Evolutionary conservation across 2,113 vertebrate species (phyloP).

Genomic region (Thomomys bottae): DNA sequence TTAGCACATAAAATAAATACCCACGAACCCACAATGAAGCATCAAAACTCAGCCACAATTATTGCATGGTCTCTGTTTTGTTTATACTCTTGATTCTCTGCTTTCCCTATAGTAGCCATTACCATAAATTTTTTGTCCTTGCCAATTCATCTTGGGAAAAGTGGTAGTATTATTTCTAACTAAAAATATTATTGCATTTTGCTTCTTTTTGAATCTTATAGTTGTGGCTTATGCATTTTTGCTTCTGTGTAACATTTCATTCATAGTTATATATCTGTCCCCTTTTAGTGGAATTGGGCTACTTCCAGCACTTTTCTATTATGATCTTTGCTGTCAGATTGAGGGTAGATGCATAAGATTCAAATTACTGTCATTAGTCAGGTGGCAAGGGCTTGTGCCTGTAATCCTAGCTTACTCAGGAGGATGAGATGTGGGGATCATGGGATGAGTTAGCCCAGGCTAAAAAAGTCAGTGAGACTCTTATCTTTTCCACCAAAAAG

Average conservation of each 20-base stretch:
- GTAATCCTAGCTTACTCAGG: no score
- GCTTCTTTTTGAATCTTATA: neutral
- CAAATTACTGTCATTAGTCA: neutral
- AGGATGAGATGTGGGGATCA: no score
- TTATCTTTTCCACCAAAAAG: no score
- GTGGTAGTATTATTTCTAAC: neutral
- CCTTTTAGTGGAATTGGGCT: neutral
- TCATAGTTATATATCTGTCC: neutral
- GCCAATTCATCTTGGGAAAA: neutral
- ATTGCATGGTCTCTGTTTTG: accelerated
- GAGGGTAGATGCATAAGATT: neutral
- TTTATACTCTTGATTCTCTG: neutral
- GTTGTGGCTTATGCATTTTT: neutral
- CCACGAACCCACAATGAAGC: no score
- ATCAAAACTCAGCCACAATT: neutral
- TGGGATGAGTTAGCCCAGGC: no score
- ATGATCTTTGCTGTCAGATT: neutral
- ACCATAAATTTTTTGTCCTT: neutral
- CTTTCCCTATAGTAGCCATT: neutral
- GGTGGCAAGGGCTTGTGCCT: no score
- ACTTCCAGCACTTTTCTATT: neutral
- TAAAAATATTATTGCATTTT: neutral
- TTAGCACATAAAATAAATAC: neutral
- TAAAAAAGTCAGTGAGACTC: no score
- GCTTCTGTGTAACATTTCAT: neutral